Conservation (phyloP, 2,888 invertebrate species). For the Drosophila neoperkinsi region DNA sequence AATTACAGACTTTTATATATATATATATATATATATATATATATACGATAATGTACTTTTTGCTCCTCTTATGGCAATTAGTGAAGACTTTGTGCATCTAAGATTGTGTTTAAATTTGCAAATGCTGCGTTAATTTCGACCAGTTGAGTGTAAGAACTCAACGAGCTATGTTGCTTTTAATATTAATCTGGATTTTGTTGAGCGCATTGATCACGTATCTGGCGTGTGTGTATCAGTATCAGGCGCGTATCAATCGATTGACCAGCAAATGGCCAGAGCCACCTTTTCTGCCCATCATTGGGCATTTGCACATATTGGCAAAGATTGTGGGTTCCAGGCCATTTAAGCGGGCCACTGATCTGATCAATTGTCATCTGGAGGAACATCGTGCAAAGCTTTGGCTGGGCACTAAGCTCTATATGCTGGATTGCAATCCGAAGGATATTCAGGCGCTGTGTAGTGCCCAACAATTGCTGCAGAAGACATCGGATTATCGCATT, state of each 20-base stretch:
- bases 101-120: constrained; percentile 48
- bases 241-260: constrained; percentile 52
- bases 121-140: constrained; percentile 21
- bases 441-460: constrained; percentile 63
- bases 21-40: neutral
- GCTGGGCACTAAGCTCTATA: constrained; percentile 63
- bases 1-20: neutral
- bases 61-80: constrained; percentile 2
- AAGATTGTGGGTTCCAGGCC: constrained; percentile 44
- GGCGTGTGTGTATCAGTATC: constrained; percentile 32
- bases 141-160: constrained; percentile 44
- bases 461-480: constrained; percentile 64
- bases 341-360: constrained; percentile 33
- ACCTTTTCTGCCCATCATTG: constrained; percentile 55
- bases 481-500: constrained; percentile 57
- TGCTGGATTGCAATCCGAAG: constrained; percentile 67
- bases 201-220: constrained; percentile 30
- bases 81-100: constrained; percentile 9
- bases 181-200: constrained; percentile 40
- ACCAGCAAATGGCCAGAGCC: constrained; percentile 67
- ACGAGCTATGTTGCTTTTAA: constrained; percentile 45
- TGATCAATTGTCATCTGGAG: constrained; percentile 45
- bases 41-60: constrained; percentile 25
- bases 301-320: constrained; percentile 62
- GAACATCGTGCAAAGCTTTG: constrained; percentile 68